These are phyloP conservation scores for Plutomurus gul DNA, from an alignment of 1,140 invertebrate species.

Conservation along the genomic window DNA sequence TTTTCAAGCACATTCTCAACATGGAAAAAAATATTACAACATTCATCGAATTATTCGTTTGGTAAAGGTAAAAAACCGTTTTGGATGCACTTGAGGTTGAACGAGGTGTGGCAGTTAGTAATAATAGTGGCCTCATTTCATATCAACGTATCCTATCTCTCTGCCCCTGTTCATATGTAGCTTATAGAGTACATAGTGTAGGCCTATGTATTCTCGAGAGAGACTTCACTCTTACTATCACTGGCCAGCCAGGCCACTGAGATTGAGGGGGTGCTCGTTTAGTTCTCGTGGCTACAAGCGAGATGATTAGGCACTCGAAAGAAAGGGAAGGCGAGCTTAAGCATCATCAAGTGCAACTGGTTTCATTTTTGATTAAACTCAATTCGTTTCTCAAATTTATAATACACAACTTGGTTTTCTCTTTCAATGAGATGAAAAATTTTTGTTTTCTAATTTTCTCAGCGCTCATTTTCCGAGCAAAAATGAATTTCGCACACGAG, in stretches of 20 bases:
- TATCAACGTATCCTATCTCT: background rate
- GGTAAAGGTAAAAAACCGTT: conserved; percentile 9
- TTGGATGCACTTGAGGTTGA: conserved; percentile 12
- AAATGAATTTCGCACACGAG: background rate
- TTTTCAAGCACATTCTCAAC: too few species aligned
- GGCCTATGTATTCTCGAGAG: background rate
- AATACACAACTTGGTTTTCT: conserved; percentile 3
- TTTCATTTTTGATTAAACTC: conserved; percentile 22
- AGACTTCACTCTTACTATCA: background rate
- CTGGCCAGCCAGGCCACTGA: background rate
- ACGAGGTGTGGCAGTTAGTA: conserved; percentile 4
- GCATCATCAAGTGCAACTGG: background rate
- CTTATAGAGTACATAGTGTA: too few species aligned
- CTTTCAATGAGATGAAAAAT: background rate
- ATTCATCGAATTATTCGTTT: too few species aligned
- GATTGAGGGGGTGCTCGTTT: background rate
- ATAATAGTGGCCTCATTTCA: background rate
- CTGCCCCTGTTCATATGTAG: background rate
- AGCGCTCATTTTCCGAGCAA: background rate
- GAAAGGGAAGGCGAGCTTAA: conserved; percentile 10
- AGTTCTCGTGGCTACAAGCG: background rate
- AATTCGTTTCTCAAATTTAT: background rate
- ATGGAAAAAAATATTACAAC: too few species aligned
- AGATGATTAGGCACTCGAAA: background rate
- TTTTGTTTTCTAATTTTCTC: conserved; percentile 11